Conservation (phyloP, 2,113 vertebrate genomes). For the Ovibos moschatus region DNA sequence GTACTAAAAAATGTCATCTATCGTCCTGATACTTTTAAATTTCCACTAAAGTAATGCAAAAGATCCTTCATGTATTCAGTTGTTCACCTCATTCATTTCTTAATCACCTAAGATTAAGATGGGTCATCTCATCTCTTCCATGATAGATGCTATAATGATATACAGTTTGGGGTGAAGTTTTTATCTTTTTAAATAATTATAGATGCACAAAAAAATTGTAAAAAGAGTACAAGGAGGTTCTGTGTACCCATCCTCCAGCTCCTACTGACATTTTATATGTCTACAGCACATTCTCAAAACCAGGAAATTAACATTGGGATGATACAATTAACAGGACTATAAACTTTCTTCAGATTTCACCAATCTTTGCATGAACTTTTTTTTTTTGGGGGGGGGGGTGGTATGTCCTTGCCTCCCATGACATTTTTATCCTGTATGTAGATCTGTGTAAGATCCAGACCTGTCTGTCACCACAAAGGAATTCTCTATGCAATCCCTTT, state of each 20-base stretch:
- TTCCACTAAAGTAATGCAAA: neutral
- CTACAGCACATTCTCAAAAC: neutral
- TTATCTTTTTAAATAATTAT: slow-evolving; percentile 33
- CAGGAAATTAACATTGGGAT: neutral
- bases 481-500: neutral
- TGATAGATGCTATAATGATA: neutral
- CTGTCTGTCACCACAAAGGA: neutral
- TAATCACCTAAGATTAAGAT: neutral
- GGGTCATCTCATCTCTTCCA: neutral
- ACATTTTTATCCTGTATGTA: neutral
- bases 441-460: neutral
- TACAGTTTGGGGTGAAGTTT: neutral
- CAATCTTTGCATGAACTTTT: neutral
- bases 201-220: neutral
- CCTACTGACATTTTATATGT: neutral
- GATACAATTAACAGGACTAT: neutral
- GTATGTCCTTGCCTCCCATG: neutral
- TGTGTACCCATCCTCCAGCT: neutral
- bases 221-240: neutral
- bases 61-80: neutral
- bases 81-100: neutral
- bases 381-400: neutral
- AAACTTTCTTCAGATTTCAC: neutral
- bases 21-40: neutral
- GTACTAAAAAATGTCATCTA: neutral